Base-by-base conservation (phyloP, 2,113 vertebrate species). In the Ginglymostoma cirratum region DNA sequence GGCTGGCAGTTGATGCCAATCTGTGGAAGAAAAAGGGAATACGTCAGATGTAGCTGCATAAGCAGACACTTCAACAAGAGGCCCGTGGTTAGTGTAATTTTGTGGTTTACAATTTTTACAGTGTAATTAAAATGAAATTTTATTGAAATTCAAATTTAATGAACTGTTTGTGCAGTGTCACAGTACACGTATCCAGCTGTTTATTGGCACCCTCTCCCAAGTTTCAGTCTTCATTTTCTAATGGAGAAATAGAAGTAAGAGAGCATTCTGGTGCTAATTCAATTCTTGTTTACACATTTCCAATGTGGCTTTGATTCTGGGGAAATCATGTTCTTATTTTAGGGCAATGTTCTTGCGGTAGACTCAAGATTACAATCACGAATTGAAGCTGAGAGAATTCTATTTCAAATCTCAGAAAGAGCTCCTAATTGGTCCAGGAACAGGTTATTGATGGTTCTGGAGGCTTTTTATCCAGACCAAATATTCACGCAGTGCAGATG, bases 401-500 rank as follows among this genome's bases (percentile, higher is more conserved):
- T 19, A 55, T 7, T 5, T 2, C 7, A 8, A 45, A 27, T 24
- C 7, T 34, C 55, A 55, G 55, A 34, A 30, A 15, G 55, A 15
- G 89, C 38, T 19, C 52, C 52, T 15, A 6, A 30, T 55, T 65
- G 89, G 24, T 12, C 0, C 30, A 92, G 21, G 24, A 55, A 24
- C 12, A 38, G 23, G 42, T n/a, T 42, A 72, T 72, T 72, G 27
- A 72, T 72, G 98, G 98, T 27, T 27, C 70, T 30, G 27, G 30
- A 72, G 1, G 70, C 4, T 72, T 72, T 72, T 30, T 24, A 6
- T 27, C 70, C 70, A 4, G 70, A 30, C 21, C 0, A 27, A 30
- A 72, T 8, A 72, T 24, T 30, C 30, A 10, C 15, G 21, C 70
- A 30, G 70, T 70, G 69, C 30, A 7, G 24, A 72, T 8, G 5